Evolutionary conservation across 2,888 invertebrate genomes (phyloP), one percentile per base, ranked within the genome.

Genomic region (Hirtodrosophila duncani): DNA sequence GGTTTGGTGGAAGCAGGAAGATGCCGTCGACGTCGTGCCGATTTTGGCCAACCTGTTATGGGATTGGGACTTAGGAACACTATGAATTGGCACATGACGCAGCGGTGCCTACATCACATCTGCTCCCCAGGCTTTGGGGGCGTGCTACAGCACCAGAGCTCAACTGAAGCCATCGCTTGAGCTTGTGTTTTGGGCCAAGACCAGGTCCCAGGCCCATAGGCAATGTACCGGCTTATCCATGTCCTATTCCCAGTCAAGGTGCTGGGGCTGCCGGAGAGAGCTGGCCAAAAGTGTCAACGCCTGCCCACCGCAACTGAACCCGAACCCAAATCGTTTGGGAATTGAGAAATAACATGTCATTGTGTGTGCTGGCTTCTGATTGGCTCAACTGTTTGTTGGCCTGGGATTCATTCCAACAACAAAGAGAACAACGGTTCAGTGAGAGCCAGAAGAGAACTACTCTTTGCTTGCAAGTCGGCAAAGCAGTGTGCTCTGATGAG

Each of bases 311-410:
- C 24, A 45, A 27, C 34, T 23, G 51, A 51, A 51, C 51, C 48
- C 51, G 24, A 33, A 38, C 23, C 37, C 33, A 59, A 62, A 31
- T 52, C 82, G 48, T 51, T 51, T 56, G 81, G 78, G 82, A 79
- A 52, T 59, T 48, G 14, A 48, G 75, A 58, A 77, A 68, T 59
- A 81, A 75, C 69, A 62, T 74, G 63, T 61, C 79, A 62, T 64
- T 64, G 67, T 52, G 44, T 64, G 56, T 60, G 62, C 70, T n/a
- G 37, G n/a, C 5, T 55, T 44, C 56, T 56, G 80, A 82, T 83
- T 82, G 83, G 82, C 41, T 37, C 33, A 13, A 43, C 58, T 50
- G 45, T 17, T 36, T 33, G 9, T 21, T 13, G 33, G 45, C 52
- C 50, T 66, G 68, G 60, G 26, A 49, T 41, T 23, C 45, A 55